Percentiles rank a stretch among this genome's conserved stretches.
These are phyloP conservation scores for Smutsia gigantea DNA, from an alignment of 2,797 vertebrate species.

Conservation along the genomic window DNA sequence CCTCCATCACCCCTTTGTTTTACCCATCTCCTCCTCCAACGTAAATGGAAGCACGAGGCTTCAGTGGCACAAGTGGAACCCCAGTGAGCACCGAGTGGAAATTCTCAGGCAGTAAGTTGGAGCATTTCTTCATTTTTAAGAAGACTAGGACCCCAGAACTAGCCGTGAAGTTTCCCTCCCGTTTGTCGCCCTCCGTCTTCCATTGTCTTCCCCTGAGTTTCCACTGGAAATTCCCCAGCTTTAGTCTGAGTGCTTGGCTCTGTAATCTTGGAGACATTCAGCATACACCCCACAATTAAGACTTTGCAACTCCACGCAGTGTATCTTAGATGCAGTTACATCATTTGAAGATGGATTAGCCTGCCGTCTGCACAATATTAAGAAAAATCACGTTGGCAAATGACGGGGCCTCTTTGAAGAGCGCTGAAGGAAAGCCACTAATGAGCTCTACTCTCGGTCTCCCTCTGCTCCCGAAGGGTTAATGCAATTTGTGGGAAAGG, in stretches of 20 bases:
- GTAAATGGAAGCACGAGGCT: neutral
- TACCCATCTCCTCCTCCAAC: neutral
- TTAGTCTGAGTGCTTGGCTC: conserved; percentile 22
- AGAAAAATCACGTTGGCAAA: conserved; percentile 64
- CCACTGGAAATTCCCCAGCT: conserved; percentile 69
- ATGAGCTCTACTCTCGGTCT: conserved; percentile 7
- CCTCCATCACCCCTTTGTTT: neutral
- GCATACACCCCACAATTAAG: conserved; percentile 75
- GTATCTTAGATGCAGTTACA: conserved; percentile 61
- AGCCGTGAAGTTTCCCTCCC: neutral
- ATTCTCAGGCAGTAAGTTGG: neutral
- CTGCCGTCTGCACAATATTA: conserved; percentile 70
- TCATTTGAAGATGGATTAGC: conserved; percentile 77
- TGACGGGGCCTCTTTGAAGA: conserved; percentile 67
- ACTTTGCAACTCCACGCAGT: conserved; percentile 35
- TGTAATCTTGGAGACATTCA: conserved; percentile 66
- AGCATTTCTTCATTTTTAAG: neutral
- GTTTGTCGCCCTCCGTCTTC: neutral
- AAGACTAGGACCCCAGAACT: neutral
- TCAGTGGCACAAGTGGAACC: neutral
- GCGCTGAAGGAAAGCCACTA: conserved; percentile 59
- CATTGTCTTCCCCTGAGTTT: conserved; percentile 43
- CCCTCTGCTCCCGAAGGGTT: conserved; percentile 47
- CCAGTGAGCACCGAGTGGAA: neutral
- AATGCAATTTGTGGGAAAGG: conserved; percentile 65